These are phyloP conservation scores for Acleris laterana DNA, from an alignment of 2,888 invertebrate species.

Conservation along the genomic window DNA sequence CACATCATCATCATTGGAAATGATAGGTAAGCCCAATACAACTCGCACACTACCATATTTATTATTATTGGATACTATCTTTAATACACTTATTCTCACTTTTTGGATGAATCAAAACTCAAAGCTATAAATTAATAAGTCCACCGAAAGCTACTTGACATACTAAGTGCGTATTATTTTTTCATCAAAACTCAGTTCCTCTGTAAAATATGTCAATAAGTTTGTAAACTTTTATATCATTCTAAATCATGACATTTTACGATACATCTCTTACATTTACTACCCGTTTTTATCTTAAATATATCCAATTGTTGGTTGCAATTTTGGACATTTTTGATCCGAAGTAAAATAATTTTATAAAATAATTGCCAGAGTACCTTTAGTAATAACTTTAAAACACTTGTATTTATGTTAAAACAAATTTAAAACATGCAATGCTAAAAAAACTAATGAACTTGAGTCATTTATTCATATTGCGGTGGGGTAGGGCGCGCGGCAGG, in stretches of 20 bases:
- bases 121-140: neutral
- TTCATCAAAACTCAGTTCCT: no score
- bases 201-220: no score
- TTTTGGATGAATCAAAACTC: neutral
- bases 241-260: no score
- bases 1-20: slow-evolving; percentile 66
- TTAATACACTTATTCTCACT: neutral
- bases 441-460: slow-evolving; percentile 35
- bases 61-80: neutral
- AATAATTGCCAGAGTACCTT: neutral
- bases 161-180: no score
- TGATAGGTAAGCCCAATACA: slow-evolving; percentile 73
- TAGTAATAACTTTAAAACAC: neutral
- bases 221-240: no score
- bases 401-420: neutral
- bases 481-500: slow-evolving; percentile 56
- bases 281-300: no score
- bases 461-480: slow-evolving; percentile 39
- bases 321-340: neutral
- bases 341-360: neutral
- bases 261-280: no score
- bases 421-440: neutral
- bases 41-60: slow-evolving; percentile 2
- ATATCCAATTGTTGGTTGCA: no score
- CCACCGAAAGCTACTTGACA: no score